Base-by-base conservation (phyloP, 2,888 invertebrate species). In the Chloromyia formosa region DNA sequence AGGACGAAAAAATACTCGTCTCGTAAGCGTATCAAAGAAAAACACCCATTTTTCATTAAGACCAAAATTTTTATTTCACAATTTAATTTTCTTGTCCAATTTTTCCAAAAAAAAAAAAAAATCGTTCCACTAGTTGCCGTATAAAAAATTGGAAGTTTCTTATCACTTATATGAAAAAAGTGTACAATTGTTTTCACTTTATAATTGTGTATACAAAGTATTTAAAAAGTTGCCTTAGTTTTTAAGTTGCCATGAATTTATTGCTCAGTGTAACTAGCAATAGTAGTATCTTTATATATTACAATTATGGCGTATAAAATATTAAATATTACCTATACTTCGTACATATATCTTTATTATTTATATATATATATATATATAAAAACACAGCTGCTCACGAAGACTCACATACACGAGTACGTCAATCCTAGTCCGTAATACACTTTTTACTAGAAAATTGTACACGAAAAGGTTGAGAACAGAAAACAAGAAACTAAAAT, bases 221-320 rank as follows among this genome's bases (percentile, higher is more conserved):
- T 62, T 40, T 62, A 62, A 62, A 40, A 62, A 62, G 23, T 40
- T 62, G 35, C 62, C 40, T 62, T 10, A 40, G n/a, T 40, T 14
- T 62, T 18, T 18, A 35, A 62, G 62, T 62, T 62, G 62, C 62
- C 62, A 62, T 62, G 62, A n/a, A 27, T 40, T 16, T 62, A 62
- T 62, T 62, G 62, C 62, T 62, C 12, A 56, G 18, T 56, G 56
- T 56, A n/a, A n/a, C n/a, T 18, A 5, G 3, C 22, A 16, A 20
- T 20, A 20, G 56, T 18, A 20, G 5, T 56, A 20, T 16, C 20
- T 14, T 45, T 22, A 49, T 66, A 66, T 66, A 66, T 66, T 66
- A 66, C 49, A 66, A 49, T 66, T 66, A 66, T 66, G 45, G 66
- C 66, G 35, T 66, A 66, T 49, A 66, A 66, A 66, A 66, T 45